Evolutionary conservation across 2,888 invertebrate genomes (phyloP), one percentile per base, ranked within the genome.

Genomic region (Polyommatus iphigenia): DNA sequence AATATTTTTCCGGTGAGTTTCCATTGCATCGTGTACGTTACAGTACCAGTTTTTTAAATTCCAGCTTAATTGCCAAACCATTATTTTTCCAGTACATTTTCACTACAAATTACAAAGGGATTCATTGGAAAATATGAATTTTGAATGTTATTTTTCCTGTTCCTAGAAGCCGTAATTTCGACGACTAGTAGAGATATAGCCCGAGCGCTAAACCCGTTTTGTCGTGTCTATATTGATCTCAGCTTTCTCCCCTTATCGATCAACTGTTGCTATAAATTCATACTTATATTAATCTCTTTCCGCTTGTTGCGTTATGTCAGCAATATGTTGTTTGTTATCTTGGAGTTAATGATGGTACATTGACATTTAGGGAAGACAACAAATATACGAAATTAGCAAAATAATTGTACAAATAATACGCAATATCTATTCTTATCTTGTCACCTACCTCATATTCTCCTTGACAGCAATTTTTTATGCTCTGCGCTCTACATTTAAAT

Each of bases 221-320:
- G 79, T 80, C 76, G 79, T 80, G 71, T 77, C 79, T 71, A 71
- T 78, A 77, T 80, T 80, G 82, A 83, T 83, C 82, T 83, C 81
- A 84, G 84, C 86, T 87, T 87, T 87, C 86, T 83, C 84, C 78
- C 82, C 82, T 84, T 85, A 85, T 80, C 80, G 81, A 82, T 85
- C 84, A 80, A 81, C 79, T 80, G 79, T 81, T 83, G 84, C 82
- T 84, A 86, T 84, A 85, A 83, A 85, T 84, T 81, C 80, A 81
- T 83, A 83, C 80, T 80, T 81, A 78, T 79, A 81, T 82, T 81
- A 79, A 81, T 81, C 80, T 83, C 78, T 80, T 82, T 76, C 80
- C 80, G 81, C 78, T 80, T 80, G 73, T 67, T 54, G n/a, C 62
- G 46, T 54, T 20, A 18, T 46, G 50, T 71, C 29, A 72, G 20